Conservation (phyloP, 2,113 vertebrate genomes). For the Podarcis cretensis region DNA sequence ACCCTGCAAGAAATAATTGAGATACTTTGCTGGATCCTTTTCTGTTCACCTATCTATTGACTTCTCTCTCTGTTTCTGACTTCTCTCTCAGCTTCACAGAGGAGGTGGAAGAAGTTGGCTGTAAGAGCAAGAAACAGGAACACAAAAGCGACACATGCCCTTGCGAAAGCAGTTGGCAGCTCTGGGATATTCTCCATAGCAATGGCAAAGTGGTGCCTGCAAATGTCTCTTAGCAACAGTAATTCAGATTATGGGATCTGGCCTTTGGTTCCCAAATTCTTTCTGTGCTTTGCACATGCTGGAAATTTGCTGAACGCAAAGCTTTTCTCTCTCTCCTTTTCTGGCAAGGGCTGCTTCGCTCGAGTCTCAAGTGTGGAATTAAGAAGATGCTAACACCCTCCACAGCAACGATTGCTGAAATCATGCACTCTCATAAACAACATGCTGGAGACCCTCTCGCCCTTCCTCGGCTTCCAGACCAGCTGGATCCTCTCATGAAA, state of each 20-base stretch:
- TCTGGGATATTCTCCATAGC: constrained; percentile 1
- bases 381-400: constrained; percentile 24
- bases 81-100: background rate
- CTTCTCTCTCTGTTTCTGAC: too few relatives aligned
- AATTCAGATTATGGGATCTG: constrained; percentile 21
- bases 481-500: constrained; percentile 67
- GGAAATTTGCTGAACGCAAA: constrained; percentile 38
- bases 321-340: constrained; percentile 9
- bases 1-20: background rate
- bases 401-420: constrained; percentile 46
- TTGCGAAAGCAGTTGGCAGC: background rate
- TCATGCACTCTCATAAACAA: constrained; percentile 57
- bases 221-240: constrained; percentile 6
- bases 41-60: background rate
- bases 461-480: constrained; percentile 41
- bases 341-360: constrained; percentile 40
- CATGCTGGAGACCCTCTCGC: constrained; percentile 42
- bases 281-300: constrained; percentile 21
- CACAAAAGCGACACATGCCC: background rate
- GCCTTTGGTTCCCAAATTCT: constrained; percentile 31
- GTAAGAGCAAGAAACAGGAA: background rate
- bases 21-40: background rate
- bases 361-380: constrained; percentile 55
- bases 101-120: background rate
- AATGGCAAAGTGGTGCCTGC: background rate